Evolutionary conservation across 2,888 invertebrate species (phyloP), one percentile per base, ranked within the genome.

Genomic region (Amphipyra tragopoginis): DNA sequence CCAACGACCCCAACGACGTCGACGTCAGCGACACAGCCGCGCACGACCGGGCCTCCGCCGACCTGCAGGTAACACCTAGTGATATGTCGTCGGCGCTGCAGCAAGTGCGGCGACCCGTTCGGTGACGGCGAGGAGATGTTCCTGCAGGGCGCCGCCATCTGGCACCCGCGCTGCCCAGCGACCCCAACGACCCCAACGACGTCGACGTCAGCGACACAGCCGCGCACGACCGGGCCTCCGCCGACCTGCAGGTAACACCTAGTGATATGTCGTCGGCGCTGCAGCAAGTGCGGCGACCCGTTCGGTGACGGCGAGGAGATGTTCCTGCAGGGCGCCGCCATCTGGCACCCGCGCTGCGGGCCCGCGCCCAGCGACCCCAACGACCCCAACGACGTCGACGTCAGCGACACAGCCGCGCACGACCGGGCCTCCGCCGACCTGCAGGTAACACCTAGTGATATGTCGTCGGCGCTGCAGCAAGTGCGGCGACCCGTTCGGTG

Each of bases 71-170:
- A 34, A 5, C n/a, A n/a, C n/a, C n/a, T n/a, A n/a, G n/a, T n/a
- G n/a, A n/a, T n/a, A n/a, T n/a, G n/a, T n/a, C n/a, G n/a, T n/a
- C n/a, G n/a, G 54, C 97, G 99, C 75, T 99, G 99, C 95, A 98
- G 98, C 82, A 98, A 99, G 95, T 99, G 99, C 90, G 99, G 99
- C 42, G 98, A 98, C 94, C 98, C 99, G 0, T 99, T 99, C 92
- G 99, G 98, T 11, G 99, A 99, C 93, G 99, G 99, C 60, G 99
- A 99, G 94, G 99, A 99, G 94, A 98, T 98, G 98, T 98, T 98
- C 93, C 96, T 98, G 84, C 98, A 98, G 88, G 97, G 98, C 69
- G 97, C 98, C 77, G 98, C 98, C 65, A 98, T 98, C 86, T 99
- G 98, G 98, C 98, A 99, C 95, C 98, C 98, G 64, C 96, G 98